A percentile compares a stretch with the other conserved stretches of the same genome.
Conservation (phyloP, 2,797 vertebrate genomes). For the Tragopan temminckii region DNA sequence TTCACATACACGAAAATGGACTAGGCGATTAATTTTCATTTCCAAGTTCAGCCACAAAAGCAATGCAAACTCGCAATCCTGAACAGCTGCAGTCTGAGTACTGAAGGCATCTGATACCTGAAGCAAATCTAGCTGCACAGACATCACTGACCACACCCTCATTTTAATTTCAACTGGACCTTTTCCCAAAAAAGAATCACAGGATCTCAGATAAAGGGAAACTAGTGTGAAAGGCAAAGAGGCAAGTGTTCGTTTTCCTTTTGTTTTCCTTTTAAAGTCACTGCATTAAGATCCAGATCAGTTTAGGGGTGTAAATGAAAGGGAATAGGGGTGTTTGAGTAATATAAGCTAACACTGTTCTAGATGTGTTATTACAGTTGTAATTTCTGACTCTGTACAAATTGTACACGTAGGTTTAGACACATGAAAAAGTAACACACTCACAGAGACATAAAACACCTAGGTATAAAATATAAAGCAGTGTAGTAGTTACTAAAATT, state of each 20-base stretch:
- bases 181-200: conserved; percentile 21
- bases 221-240: conserved; percentile 51
- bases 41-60: conserved; percentile 44
- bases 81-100: conserved; percentile 3
- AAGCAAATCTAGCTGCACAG: conserved; percentile 57
- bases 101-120: conserved; percentile 51
- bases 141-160: conserved; percentile 39
- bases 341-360: conserved; percentile 81
- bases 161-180: conserved; percentile 10
- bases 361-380: conserved; percentile 76
- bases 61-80: conserved; percentile 18
- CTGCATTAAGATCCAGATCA: conserved; percentile 63
- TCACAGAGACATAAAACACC: conserved; percentile 78
- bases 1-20: not conserved
- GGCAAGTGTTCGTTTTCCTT: conserved; percentile 6
- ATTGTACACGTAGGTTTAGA: conserved; percentile 75
- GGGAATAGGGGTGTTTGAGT: conserved; percentile 58
- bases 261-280: conserved; percentile 46
- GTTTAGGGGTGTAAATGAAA: conserved; percentile 57
- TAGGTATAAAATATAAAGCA: conserved; percentile 78
- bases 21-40: not conserved
- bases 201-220: conserved; percentile 29
- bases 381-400: conserved; percentile 74
- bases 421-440: conserved; percentile 79
- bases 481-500: conserved; percentile 77